These are phyloP conservation scores for Cepaea nemoralis DNA, from an alignment of 1,140 invertebrate species.

Conservation along the genomic window DNA sequence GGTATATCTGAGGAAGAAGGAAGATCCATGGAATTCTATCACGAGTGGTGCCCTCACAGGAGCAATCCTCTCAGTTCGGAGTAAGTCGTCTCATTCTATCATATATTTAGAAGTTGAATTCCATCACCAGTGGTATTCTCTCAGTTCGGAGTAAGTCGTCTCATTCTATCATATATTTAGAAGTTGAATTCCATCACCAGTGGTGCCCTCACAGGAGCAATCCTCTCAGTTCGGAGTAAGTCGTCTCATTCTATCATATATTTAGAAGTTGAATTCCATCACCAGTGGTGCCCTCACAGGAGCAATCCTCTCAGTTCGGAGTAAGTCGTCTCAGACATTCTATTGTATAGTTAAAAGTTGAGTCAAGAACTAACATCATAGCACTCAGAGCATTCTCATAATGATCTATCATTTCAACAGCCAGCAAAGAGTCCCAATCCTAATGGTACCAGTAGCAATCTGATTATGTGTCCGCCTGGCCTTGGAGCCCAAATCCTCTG, in stretches of 20 bases:
- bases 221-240: conserved; percentile 89
- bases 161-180: no score
- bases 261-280: no score
- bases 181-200: conserved; percentile 97
- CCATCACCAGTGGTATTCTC: conserved; percentile 95
- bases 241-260: no score
- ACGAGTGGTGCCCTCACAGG: conserved; percentile 95
- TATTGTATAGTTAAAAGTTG: neutral
- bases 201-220: conserved; percentile 93
- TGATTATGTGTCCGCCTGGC: no score
- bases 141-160: conserved; percentile 84
- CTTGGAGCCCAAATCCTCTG: no score
- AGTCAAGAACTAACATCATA: no score
- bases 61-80: conserved; percentile 93
- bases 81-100: conserved; percentile 73
- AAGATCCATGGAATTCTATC: conserved; percentile 98
- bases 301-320: conserved; percentile 93
- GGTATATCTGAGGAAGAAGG: conserved; percentile 94
- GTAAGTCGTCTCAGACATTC: conserved; percentile 65
- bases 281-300: conserved; percentile 95
- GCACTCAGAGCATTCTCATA: no score
- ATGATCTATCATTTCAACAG: no score
- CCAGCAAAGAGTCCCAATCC: no score
- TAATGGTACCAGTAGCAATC: no score
- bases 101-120: no score